These are phyloP conservation scores for Paramormyrops kingsleyae DNA, from an alignment of 2,113 vertebrate genomes.

Conservation along the genomic window DNA sequence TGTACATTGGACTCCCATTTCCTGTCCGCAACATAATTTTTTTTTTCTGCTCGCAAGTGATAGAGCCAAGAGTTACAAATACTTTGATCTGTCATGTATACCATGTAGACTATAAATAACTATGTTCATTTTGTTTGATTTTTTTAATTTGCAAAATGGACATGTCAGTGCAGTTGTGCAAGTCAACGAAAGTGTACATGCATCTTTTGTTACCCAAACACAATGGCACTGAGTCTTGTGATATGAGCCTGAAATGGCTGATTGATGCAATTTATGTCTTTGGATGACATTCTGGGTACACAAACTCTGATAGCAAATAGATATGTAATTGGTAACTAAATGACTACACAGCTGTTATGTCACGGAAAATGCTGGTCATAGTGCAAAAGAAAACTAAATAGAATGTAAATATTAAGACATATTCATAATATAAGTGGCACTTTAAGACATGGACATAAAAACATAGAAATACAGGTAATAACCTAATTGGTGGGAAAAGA, in stretches of 20 bases:
- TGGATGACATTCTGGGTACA: background rate
- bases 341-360: background rate
- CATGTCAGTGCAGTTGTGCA: background rate
- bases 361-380: background rate
- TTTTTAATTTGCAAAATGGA: background rate
- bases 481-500: background rate
- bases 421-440: background rate
- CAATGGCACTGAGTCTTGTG: background rate
- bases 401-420: background rate
- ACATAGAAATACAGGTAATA: background rate
- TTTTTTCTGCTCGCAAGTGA: background rate
- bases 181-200: background rate
- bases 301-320: background rate
- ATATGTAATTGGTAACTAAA: background rate
- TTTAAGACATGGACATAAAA: background rate
- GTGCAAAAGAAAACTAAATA: background rate
- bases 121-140: background rate
- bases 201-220: background rate
- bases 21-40: no score
- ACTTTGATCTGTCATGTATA: background rate
- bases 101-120: background rate
- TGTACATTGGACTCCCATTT: no score
- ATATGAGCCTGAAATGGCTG: background rate
- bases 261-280: background rate
- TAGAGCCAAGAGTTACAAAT: background rate